phyloP scores from a whole-genome alignment of 2,113 vertebrate genomes.

The Hemiscyllium ocellatum region DNA sequence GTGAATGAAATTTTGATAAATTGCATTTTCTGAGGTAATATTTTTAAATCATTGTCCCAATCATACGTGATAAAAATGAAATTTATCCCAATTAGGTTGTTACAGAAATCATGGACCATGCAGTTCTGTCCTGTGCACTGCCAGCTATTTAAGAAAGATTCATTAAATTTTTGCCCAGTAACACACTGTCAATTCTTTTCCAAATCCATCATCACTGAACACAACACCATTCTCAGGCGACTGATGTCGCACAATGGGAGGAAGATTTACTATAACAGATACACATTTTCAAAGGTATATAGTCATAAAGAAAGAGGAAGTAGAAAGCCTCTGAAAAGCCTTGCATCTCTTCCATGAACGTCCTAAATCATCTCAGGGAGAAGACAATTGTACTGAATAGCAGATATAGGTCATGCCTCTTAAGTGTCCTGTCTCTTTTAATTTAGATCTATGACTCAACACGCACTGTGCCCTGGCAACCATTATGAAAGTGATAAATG shows the following conservation, averaged over 20 bases:
- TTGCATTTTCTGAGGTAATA: neutral
- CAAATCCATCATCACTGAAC: neutral
- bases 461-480: neutral
- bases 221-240: neutral
- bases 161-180: neutral
- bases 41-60: neutral
- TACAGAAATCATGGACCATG: neutral
- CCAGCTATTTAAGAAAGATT: neutral
- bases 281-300: neutral
- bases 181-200: neutral
- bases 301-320: neutral
- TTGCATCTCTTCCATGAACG: neutral
- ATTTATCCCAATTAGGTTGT: constrained; percentile 4
- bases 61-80: neutral
- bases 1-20: neutral
- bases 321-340: neutral
- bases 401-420: neutral
- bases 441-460: constrained; percentile 14
- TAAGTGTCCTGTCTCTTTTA: constrained; percentile 24
- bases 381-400: constrained; percentile 24
- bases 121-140: neutral
- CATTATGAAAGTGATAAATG: constrained; percentile 6
- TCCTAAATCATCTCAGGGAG: neutral
- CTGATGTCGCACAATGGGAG: neutral
- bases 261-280: neutral